Percentiles rank a stretch among this genome's conserved stretches.
Conservation (phyloP, 2,113 vertebrate genomes). For the Cochlearius cochlearius region DNA sequence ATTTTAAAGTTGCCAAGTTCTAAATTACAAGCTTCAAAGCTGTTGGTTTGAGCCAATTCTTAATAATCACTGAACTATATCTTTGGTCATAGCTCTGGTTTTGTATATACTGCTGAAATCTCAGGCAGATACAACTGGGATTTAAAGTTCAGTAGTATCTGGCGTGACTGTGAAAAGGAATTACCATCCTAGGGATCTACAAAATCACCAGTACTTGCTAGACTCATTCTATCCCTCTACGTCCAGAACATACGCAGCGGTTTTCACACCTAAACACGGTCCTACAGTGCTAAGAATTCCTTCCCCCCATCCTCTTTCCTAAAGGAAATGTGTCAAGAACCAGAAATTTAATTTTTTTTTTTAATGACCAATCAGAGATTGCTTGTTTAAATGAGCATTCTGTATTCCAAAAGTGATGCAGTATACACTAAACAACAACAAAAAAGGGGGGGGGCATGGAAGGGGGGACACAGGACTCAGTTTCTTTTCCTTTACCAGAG, state of each 20-base stretch:
- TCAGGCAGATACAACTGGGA: neutral
- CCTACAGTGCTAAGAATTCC: neutral
- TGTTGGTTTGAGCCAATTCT: neutral
- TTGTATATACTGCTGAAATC: neutral
- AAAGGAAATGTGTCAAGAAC: neutral
- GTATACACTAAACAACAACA: neutral
- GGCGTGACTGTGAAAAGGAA: neutral
- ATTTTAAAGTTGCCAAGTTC: neutral
- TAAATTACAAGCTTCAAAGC: neutral
- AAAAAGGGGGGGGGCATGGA: no score
- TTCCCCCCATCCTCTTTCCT: neutral
- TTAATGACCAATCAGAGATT: neutral
- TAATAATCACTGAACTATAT: neutral
- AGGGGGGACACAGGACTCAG: accelerated
- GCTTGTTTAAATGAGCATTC: neutral
- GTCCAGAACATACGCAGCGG: neutral
- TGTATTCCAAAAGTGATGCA: neutral
- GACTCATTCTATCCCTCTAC: neutral
- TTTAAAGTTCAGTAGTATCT: neutral
- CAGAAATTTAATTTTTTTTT: neutral
- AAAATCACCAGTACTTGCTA: neutral
- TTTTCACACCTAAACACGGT: neutral
- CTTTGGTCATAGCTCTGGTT: neutral
- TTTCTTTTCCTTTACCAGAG: neutral
- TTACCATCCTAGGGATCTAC: neutral